A percentile compares a stretch with the other conserved stretches of the same genome.
phyloP scores from a whole-genome alignment of 2,797 vertebrate genomes.

The Chiloscyllium punctatum region DNA sequence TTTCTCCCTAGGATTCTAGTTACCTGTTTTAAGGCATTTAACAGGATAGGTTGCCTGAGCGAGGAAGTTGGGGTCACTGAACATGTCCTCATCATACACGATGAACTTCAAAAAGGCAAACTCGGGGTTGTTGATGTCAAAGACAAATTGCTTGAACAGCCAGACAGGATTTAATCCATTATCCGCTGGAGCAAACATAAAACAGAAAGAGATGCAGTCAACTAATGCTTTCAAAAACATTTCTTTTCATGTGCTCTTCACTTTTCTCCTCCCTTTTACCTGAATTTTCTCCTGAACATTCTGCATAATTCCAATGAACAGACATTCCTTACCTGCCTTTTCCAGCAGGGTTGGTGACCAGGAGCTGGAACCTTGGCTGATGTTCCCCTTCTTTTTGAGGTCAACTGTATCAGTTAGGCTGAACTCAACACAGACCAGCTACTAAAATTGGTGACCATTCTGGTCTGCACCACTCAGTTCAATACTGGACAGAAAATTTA shows the following conservation, averaged over 20 bases:
- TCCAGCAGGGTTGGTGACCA: not conserved
- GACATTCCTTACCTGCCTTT: not conserved
- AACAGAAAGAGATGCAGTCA: not conserved
- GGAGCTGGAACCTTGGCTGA: not conserved
- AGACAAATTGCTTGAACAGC: slow-evolving; percentile 59
- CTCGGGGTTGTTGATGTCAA: slow-evolving; percentile 59
- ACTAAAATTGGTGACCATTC: not conserved
- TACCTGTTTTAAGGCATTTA: slow-evolving; percentile 61
- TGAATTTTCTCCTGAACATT: not conserved
- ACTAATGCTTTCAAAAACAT: not conserved
- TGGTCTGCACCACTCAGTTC: not conserved
- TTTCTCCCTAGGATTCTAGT: not conserved
- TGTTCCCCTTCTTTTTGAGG: not conserved
- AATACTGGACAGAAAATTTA: not conserved
- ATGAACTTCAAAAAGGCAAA: slow-evolving; percentile 61
- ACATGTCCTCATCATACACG: slow-evolving; percentile 66
- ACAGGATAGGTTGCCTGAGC: slow-evolving; percentile 60
- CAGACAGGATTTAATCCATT: slow-evolving; percentile 59
- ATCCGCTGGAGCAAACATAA: slow-evolving; percentile 49
- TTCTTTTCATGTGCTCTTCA: not conserved
- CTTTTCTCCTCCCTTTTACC: not conserved
- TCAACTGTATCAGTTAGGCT: not conserved
- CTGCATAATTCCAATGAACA: not conserved
- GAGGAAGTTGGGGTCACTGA: slow-evolving; percentile 64
- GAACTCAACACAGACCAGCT: not conserved